phyloP scores from a whole-genome alignment of 2,888 invertebrate species.

The Drosophila planitibia region DNA sequence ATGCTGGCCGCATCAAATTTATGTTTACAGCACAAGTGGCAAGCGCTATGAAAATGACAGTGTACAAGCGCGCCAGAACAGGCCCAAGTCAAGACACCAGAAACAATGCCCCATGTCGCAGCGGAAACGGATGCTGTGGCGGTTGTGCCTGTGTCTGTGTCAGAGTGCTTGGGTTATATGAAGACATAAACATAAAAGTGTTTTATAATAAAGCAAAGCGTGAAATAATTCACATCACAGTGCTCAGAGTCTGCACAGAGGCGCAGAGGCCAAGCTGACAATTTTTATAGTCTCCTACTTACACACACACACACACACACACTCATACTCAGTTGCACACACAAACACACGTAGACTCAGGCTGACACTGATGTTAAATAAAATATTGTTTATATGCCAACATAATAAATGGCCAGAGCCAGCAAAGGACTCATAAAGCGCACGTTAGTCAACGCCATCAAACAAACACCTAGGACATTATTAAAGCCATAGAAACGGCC shows the following conservation, averaged over 20 bases:
- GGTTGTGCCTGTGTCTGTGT: conserved; percentile 17
- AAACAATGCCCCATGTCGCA: conserved; percentile 71
- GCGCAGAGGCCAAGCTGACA: conserved; percentile 73
- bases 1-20: conserved; percentile 70
- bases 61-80: conserved; percentile 24
- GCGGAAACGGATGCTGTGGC: conserved; percentile 60
- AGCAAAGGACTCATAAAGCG: conserved; percentile 67
- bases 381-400: conserved; percentile 79
- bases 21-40: conserved; percentile 76
- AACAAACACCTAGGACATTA: conserved; percentile 64
- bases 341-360: conserved; percentile 6
- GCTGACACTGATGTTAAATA: conserved; percentile 79
- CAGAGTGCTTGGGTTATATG: conserved; percentile 78
- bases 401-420: conserved; percentile 76
- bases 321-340: not conserved
- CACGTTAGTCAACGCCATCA: conserved; percentile 63
- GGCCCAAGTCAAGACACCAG: conserved; percentile 29
- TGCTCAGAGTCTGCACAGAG: conserved; percentile 33
- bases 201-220: conserved; percentile 82
- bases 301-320: conserved; percentile 7
- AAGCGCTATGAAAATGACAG: conserved; percentile 65
- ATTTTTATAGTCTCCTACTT: conserved; percentile 73
- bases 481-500: conserved; percentile 37
- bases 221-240: conserved; percentile 76
- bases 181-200: conserved; percentile 81